Evolutionary conservation across 2,888 invertebrate species (phyloP), one percentile per base, ranked within the genome.

Genomic region (Leuctra nigra): DNA sequence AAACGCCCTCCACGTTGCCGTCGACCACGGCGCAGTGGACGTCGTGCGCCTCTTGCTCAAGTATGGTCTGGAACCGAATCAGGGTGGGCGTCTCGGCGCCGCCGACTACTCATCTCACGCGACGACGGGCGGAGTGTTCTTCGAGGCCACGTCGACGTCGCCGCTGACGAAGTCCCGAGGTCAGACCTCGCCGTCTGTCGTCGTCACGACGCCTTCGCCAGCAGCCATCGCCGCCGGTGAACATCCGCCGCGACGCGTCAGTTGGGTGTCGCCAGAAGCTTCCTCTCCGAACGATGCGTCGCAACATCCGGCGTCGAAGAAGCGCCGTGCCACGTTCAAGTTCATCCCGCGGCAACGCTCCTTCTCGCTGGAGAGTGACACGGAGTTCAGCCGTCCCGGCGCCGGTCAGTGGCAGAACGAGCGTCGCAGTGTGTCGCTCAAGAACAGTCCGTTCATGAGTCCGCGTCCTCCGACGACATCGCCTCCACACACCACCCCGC

Each of bases 1-100:
- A 59, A 77, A 76, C 65, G 77, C 79, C 36, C 69, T 80, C 20
- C 80, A 81, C 68, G 68, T 77, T 63, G 78, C 80, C n/a, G 75
- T 81, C 50, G 77, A 77, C 61, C 73, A 77, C 66, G 75, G 76
- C 52, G 75, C 81, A 16, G 67, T 75, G 33, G 78, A 79, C 61
- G 77, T 77, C 14, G 71, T 76, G 3, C 68, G 74, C 29, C 70
- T 78, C 23, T 70, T 81, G 39, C 73, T 81, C 46, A 76, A 75
- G 59, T 74, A 75, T 65, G 75, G 76, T 33, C 70, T 78, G 54
- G 79, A 81, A 63, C 78, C 81, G 1, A 80, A 81, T 66, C 73
- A 75, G 58, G 74, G 76, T 1, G 77, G 76, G 0, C 63, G 69
- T 14, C 63, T 68, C 11, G 66, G 66, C n/a, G 59, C 35, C 14